Conservation (phyloP, 2,113 vertebrate genomes). For the Crotalus tigris region DNA sequence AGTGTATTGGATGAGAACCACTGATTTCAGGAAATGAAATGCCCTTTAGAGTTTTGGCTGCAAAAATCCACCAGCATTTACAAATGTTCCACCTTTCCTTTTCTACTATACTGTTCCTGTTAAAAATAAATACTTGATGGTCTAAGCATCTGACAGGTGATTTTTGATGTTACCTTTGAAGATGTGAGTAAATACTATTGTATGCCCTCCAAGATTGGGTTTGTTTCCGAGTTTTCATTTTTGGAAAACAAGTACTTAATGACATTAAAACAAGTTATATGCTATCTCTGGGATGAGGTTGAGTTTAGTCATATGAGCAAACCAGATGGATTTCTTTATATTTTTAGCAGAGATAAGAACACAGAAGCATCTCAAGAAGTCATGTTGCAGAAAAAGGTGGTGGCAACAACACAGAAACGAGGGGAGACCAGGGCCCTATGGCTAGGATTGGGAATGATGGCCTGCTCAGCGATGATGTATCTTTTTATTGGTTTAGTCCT, state of each 20-base stretch:
- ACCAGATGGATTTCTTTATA: background rate
- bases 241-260: background rate
- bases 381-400: slow-evolving; percentile 74
- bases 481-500: slow-evolving; percentile 72
- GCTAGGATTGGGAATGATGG: slow-evolving; percentile 73
- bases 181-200: background rate
- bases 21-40: background rate
- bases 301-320: background rate
- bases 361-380: slow-evolving; percentile 8
- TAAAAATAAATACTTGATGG: background rate
- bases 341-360: slow-evolving; percentile 39
- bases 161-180: background rate
- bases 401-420: slow-evolving; percentile 73
- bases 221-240: background rate
- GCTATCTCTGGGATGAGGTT: background rate
- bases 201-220: background rate
- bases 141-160: background rate
- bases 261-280: background rate
- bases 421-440: slow-evolving; percentile 75
- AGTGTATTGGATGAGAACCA: background rate
- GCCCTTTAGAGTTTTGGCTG: background rate
- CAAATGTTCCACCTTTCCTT: background rate
- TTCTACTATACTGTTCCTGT: background rate
- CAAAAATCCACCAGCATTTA: background rate
- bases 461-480: slow-evolving; percentile 71